phyloP scores from a whole-genome alignment of 2,888 invertebrate genomes.

The Scaptomyza tumidula region DNA sequence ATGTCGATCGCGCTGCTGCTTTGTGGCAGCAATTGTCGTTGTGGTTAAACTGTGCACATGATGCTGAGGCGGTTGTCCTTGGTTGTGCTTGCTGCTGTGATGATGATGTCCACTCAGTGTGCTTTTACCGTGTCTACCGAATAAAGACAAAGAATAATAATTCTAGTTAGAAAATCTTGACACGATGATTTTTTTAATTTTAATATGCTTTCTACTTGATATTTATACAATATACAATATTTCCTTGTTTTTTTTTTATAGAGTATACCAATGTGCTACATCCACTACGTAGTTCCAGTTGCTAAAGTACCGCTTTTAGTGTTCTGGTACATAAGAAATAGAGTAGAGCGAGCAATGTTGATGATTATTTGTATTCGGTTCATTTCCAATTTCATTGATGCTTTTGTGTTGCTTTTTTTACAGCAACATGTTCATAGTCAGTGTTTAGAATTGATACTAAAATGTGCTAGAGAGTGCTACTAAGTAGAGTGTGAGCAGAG shows the following conservation, averaged over 20 bases:
- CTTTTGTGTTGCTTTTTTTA: slow-evolving; percentile 41
- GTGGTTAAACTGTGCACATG: slow-evolving; percentile 68
- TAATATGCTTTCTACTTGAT: slow-evolving; percentile 60
- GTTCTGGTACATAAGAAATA: slow-evolving; percentile 56
- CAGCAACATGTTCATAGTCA: slow-evolving; percentile 83
- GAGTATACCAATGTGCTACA: slow-evolving; percentile 60
- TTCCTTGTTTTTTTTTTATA: slow-evolving; percentile 38
- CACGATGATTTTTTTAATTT: slow-evolving; percentile 12
- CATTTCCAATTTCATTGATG: slow-evolving; percentile 71
- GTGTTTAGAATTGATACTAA: slow-evolving; percentile 65
- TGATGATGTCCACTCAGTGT: slow-evolving; percentile 59
- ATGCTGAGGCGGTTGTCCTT: slow-evolving; percentile 58
- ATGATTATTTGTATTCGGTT: slow-evolving; percentile 53
- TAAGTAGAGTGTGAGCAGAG: slow-evolving; percentile 33
- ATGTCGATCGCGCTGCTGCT: slow-evolving; percentile 71
- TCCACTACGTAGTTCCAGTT: slow-evolving; percentile 75
- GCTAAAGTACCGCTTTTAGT: slow-evolving; percentile 58
- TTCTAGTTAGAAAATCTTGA: slow-evolving; percentile 3
- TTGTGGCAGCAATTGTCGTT: slow-evolving; percentile 67
- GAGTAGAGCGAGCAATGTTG: slow-evolving; percentile 70
- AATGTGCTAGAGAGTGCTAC: slow-evolving; percentile 49
- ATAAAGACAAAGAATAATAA: slow-evolving; percentile 3
- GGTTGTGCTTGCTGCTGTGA: slow-evolving; percentile 56
- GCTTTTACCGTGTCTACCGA: slow-evolving; percentile 81
- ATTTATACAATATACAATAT: slow-evolving; percentile 49